Evolutionary conservation across 2,888 invertebrate species (phyloP).

Genomic region (Cheilosia impressa): DNA sequence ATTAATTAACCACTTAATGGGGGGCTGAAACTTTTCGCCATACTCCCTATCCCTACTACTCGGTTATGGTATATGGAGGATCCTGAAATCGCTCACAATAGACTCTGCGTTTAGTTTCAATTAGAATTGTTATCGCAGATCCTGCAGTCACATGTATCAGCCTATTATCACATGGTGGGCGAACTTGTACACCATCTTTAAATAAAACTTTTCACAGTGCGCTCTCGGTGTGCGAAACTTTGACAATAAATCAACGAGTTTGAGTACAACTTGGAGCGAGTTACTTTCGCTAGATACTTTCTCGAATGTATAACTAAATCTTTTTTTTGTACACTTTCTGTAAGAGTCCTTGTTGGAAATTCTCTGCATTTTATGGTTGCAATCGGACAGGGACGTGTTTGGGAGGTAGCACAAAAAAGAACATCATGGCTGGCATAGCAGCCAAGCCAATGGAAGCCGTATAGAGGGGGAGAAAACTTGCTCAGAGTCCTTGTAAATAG

Average conservation of each 20-base stretch:
- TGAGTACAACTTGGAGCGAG: slow-evolving; percentile 41
- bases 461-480: slow-evolving; percentile 1
- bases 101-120: slow-evolving; percentile 52
- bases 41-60: background rate
- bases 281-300: slow-evolving; percentile 44
- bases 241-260: slow-evolving; percentile 64
- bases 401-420: background rate
- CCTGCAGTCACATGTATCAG: slow-evolving; percentile 44
- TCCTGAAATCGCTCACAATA: slow-evolving; percentile 22
- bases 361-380: slow-evolving; percentile 56
- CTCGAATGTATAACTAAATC: slow-evolving; percentile 26
- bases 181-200: slow-evolving; percentile 34
- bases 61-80: background rate
- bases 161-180: slow-evolving; percentile 34
- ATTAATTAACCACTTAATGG: slow-evolving; percentile 62
- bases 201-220: slow-evolving; percentile 44
- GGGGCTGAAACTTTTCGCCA: slow-evolving; percentile 42
- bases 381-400: slow-evolving; percentile 14
- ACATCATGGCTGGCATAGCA: background rate
- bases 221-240: slow-evolving; percentile 42
- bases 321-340: slow-evolving; percentile 9
- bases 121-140: slow-evolving; percentile 54
- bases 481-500: slow-evolving; percentile 37
- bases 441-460: background rate
- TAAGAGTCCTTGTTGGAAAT: slow-evolving; percentile 21